These are phyloP conservation scores for Sarcophilus harrisii DNA, from an alignment of 2,797 vertebrate genomes.

Conservation along the genomic window DNA sequence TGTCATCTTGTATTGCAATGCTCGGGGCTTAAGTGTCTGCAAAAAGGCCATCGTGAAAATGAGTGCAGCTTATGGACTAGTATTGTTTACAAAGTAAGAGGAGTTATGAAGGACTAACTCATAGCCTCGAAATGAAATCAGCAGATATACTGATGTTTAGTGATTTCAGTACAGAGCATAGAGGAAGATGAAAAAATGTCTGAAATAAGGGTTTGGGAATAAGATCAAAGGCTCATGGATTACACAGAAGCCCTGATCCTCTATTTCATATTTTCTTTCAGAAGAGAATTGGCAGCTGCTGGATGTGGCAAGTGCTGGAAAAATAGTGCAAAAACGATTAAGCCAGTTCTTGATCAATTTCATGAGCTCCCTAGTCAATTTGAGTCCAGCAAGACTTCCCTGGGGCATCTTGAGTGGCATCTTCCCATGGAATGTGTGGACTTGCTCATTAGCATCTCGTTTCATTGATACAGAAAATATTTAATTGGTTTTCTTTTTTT, in stretches of 20 bases:
- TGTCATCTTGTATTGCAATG: neutral
- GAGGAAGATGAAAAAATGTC: neutral
- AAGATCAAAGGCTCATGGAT: neutral
- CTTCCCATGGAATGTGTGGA: no score
- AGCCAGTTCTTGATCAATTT: no score
- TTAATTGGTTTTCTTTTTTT: no score
- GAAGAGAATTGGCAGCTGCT: no score
- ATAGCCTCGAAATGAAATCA: neutral
- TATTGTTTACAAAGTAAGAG: neutral
- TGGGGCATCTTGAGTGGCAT: no score
- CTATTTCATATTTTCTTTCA: neutral
- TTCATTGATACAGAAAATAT: no score
- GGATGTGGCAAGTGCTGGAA: no score
- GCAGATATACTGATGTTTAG: neutral
- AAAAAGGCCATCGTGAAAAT: neutral
- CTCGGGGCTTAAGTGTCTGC: neutral
- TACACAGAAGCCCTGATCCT: neutral
- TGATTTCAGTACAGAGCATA: neutral
- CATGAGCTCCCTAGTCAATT: no score
- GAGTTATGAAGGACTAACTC: neutral
- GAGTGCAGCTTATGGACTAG: neutral
- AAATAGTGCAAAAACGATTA: no score
- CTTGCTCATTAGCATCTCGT: no score
- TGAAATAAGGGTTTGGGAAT: neutral
- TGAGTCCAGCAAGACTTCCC: no score